These are phyloP conservation scores for Salvelinus fontinalis DNA, from an alignment of 2,113 vertebrate species.

Conservation along the genomic window DNA sequence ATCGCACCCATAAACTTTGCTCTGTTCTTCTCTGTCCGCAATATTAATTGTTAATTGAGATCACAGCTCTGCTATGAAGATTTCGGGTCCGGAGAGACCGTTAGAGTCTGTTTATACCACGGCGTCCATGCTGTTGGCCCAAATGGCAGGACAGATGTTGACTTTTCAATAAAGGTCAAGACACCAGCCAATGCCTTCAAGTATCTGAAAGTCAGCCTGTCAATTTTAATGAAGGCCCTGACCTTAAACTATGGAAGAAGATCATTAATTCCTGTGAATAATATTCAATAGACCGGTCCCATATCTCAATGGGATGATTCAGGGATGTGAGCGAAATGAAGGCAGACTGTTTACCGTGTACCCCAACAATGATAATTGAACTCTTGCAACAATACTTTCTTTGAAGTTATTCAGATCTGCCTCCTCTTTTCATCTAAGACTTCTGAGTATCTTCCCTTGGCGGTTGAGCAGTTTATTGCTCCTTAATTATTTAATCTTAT, in stretches of 20 bases:
- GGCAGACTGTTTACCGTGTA: neutral
- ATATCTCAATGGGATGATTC: neutral
- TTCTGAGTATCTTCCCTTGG: conserved; percentile 26
- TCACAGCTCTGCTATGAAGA: conserved; percentile 53
- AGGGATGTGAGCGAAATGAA: conserved; percentile 16
- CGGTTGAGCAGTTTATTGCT: neutral
- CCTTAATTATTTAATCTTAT: neutral
- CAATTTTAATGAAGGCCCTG: conserved; percentile 75
- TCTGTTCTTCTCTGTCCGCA: neutral
- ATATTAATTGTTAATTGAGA: conserved; percentile 38
- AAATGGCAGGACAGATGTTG: conserved; percentile 59
- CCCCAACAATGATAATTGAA: conserved; percentile 21
- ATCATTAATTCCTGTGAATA: conserved; percentile 60
- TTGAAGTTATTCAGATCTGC: neutral
- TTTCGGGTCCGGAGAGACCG: conserved; percentile 39
- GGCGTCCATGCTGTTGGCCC: conserved; percentile 23
- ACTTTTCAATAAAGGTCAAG: conserved; percentile 72
- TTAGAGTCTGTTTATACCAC: conserved; percentile 52
- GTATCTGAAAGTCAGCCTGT: conserved; percentile 58
- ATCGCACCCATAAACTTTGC: neutral
- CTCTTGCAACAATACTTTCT: neutral
- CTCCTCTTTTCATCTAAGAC: conserved; percentile 24
- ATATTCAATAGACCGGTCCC: conserved; percentile 43
- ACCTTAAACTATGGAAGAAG: conserved; percentile 73
- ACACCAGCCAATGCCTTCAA: conserved; percentile 54